These are phyloP conservation scores for Himalopsyche phryganea DNA, from an alignment of 1,140 invertebrate genomes.

Conservation along the genomic window DNA sequence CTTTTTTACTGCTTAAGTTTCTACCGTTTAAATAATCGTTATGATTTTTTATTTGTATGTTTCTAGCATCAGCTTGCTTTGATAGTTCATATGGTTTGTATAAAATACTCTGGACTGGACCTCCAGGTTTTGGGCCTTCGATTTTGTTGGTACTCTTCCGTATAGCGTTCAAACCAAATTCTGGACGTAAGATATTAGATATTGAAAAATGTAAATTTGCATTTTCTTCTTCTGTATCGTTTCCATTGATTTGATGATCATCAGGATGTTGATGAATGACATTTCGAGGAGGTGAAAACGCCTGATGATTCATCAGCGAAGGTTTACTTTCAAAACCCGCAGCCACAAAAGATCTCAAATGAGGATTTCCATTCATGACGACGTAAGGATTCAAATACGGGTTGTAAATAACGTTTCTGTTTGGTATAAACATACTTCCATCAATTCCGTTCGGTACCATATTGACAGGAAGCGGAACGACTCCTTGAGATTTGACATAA, in stretches of 20 bases:
- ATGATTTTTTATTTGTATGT: not conserved
- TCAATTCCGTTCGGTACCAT: not conserved
- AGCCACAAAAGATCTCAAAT: not conserved
- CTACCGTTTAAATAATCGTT: not conserved
- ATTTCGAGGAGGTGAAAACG: too few relatives aligned
- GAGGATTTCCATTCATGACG: not conserved
- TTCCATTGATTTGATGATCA: not conserved
- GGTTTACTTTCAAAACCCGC: not conserved
- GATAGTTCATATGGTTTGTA: slow-evolving; percentile 51
- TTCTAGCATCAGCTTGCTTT: slow-evolving; percentile 36
- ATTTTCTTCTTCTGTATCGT: slow-evolving; percentile 2
- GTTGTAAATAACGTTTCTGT: slow-evolving; percentile 18
- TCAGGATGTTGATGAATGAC: slow-evolving; percentile 1
- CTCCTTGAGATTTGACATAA: slow-evolving; percentile 4
- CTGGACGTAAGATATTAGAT: slow-evolving; percentile 47
- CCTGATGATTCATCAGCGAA: too few relatives aligned
- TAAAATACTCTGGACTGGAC: slow-evolving; percentile 38
- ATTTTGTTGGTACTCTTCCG: slow-evolving; percentile 19
- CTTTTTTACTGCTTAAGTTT: not conserved
- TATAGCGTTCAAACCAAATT: slow-evolving; percentile 43
- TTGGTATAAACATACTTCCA: slow-evolving; percentile 3
- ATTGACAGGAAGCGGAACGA: not conserved
- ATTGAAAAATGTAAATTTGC: slow-evolving; percentile 44
- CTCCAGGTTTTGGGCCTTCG: slow-evolving; percentile 42
- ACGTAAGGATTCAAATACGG: slow-evolving; percentile 25